These are phyloP conservation scores for Eupristina koningsbergeri DNA, from an alignment of 1,140 invertebrate genomes.

Conservation along the genomic window DNA sequence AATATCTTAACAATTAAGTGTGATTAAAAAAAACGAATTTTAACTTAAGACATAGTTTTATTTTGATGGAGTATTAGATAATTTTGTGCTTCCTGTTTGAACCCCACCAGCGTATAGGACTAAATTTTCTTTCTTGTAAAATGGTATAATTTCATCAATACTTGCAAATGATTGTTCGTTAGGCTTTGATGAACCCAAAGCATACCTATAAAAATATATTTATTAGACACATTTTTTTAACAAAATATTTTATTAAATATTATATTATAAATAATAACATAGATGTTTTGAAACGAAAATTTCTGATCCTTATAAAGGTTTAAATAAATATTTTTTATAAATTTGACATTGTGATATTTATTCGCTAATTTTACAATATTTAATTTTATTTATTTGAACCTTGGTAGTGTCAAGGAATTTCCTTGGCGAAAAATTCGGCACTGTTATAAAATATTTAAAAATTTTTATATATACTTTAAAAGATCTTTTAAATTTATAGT, in stretches of 20 bases:
- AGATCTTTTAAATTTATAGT: too few species aligned
- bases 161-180: constrained; percentile 64
- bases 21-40: neutral
- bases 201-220: constrained; percentile 60
- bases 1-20: constrained; percentile 16
- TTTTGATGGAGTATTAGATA: constrained; percentile 67
- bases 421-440: too few species aligned
- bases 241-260: neutral
- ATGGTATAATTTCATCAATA: constrained; percentile 69
- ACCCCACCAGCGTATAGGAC: constrained; percentile 64
- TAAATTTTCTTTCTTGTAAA: constrained; percentile 64
- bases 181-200: constrained; percentile 63
- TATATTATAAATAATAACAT: neutral
- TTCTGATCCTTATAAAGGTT: too few species aligned
- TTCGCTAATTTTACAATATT: too few species aligned
- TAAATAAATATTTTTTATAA: too few species aligned
- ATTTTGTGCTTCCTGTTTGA: constrained; percentile 65
- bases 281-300: neutral
- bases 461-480: too few species aligned
- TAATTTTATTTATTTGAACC: too few species aligned
- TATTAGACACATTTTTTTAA: neutral
- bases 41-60: neutral
- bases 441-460: too few species aligned
- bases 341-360: too few species aligned
- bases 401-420: too few species aligned